phyloP scores from a whole-genome alignment of 1,140 invertebrate genomes.

The Druon quercuslanigerum region DNA sequence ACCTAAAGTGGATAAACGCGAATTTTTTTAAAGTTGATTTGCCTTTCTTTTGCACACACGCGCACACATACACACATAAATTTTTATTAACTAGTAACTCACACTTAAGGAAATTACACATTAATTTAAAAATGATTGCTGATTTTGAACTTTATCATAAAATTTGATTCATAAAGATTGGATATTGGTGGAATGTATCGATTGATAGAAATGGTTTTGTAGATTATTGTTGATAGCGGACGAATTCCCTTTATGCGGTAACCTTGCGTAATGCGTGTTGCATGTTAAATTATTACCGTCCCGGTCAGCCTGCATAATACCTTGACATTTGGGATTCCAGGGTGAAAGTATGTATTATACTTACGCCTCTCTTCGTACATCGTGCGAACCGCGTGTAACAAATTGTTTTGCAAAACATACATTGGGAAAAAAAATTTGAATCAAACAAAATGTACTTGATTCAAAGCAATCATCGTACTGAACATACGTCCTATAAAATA shows the following conservation, averaged over 20 bases:
- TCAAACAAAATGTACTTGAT: too few relatives aligned
- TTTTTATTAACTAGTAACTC: too few relatives aligned
- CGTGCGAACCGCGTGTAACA: constrained; percentile 50
- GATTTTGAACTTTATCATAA: too few relatives aligned
- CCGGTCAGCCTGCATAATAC: constrained; percentile 47
- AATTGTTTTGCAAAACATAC: constrained; percentile 38
- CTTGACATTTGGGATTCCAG: constrained; percentile 63
- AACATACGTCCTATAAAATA: too few relatives aligned
- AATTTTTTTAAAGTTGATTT: too few relatives aligned
- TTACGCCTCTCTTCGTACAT: constrained; percentile 45
- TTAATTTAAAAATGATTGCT: too few relatives aligned
- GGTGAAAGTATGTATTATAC: constrained; percentile 58
- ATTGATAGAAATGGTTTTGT: constrained; percentile 7
- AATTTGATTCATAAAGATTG: too few relatives aligned
- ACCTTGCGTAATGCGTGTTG: constrained; percentile 49
- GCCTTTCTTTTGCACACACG: too few relatives aligned
- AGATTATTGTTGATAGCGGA: constrained; percentile 6
- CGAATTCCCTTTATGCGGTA: constrained; percentile 42
- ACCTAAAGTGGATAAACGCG: too few relatives aligned
- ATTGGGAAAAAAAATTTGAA: neutral
- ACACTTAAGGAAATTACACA: too few relatives aligned
- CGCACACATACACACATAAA: too few relatives aligned
- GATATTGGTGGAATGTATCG: neutral
- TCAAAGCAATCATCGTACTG: too few relatives aligned
- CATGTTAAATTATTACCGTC: constrained; percentile 49